Conservation (phyloP, 2,797 vertebrate genomes). For the Halcyon chelicuti region DNA sequence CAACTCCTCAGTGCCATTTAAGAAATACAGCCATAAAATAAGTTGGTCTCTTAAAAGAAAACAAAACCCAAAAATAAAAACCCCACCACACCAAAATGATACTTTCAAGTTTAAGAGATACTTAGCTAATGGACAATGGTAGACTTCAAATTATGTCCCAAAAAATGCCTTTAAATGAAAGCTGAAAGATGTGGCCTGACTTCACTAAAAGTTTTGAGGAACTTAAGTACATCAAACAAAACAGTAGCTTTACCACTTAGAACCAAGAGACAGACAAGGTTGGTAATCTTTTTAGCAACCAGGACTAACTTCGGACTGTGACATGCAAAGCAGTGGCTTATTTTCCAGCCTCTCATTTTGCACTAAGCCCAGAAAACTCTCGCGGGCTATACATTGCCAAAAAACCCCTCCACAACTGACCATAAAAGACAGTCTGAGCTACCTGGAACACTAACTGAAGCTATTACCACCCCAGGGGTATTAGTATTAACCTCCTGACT, state of each 20-base stretch:
- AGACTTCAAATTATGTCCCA: background rate
- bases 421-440: background rate
- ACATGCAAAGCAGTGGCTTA: background rate
- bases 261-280: background rate
- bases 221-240: background rate
- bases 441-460: background rate
- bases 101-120: background rate
- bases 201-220: background rate
- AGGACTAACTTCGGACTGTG: background rate
- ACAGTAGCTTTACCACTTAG: background rate
- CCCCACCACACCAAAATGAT: background rate
- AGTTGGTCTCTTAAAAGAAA: background rate
- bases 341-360: background rate
- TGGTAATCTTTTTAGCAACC: background rate
- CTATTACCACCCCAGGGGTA: rapidly evolving
- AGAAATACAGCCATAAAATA: background rate
- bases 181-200: background rate
- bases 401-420: background rate
- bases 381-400: rapidly evolving
- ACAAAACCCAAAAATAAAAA: background rate
- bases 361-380: background rate
- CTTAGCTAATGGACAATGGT: background rate
- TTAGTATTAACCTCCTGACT: background rate
- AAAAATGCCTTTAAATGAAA: background rate
- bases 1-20: background rate